phyloP scores from a whole-genome alignment of 2,797 vertebrate species.

The Agapornis canus region DNA sequence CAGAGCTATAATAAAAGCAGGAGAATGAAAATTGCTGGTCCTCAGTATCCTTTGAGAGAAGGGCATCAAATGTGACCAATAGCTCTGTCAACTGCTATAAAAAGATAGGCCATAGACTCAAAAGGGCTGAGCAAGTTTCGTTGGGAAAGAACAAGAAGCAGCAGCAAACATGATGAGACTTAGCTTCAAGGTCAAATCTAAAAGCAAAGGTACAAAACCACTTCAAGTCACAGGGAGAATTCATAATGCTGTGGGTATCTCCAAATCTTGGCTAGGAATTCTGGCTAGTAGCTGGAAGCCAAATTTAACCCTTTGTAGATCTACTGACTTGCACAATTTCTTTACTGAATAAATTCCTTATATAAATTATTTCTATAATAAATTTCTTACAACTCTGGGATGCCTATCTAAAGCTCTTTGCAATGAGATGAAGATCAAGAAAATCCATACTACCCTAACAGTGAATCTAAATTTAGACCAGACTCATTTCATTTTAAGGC shows the following conservation, averaged over 20 bases:
- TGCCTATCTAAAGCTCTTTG: background rate
- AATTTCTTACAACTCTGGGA: background rate
- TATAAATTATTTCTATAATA: background rate
- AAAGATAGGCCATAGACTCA: background rate
- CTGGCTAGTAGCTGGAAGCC: background rate
- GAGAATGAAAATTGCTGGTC: background rate
- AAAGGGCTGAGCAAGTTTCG: background rate
- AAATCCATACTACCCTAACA: slow-evolving; percentile 8
- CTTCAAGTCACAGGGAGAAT: background rate
- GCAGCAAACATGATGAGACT: background rate
- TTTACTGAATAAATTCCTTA: background rate
- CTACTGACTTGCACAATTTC: background rate
- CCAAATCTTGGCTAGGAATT: background rate
- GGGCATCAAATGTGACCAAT: background rate
- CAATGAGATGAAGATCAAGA: background rate
- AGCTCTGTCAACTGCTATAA: background rate
- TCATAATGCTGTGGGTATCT: background rate
- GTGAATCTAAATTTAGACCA: slow-evolving; percentile 7
- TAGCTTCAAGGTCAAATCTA: background rate
- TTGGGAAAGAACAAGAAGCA: background rate
- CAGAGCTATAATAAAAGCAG: background rate
- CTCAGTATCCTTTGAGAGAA: background rate
- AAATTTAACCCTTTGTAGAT: background rate
- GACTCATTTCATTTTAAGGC: background rate
- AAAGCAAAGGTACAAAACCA: background rate